Percentiles rank a stretch among this genome's conserved stretches.
Conservation (phyloP, 2,797 vertebrate species). For the Sebastes elongatus region DNA sequence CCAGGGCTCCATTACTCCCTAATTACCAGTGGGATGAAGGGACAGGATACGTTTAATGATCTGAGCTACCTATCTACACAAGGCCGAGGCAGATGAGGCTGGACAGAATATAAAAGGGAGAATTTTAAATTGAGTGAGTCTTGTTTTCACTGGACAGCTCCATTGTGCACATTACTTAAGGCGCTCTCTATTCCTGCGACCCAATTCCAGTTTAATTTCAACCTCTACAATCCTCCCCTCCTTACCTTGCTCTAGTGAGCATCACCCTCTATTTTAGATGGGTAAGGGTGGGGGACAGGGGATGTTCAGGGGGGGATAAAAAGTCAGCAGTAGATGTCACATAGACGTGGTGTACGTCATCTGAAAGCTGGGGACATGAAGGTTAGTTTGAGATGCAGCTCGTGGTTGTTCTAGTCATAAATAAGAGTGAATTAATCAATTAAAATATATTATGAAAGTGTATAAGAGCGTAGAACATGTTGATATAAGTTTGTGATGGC, state of each 20-base stretch:
- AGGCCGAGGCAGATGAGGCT: constrained; percentile 7
- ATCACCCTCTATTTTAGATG: no score
- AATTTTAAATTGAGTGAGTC: neutral
- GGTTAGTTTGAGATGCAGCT: no score
- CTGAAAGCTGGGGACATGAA: no score
- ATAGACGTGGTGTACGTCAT: no score
- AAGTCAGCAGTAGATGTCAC: no score
- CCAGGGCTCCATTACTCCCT: constrained; percentile 65
- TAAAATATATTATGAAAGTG: no score
- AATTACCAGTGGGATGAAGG: constrained; percentile 70
- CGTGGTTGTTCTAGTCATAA: no score
- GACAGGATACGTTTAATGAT: constrained; percentile 65
- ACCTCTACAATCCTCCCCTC: neutral
- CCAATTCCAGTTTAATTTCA: neutral
- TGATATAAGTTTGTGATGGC: fast-evolving
- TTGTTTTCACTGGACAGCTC: neutral
- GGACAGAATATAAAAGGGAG: neutral
- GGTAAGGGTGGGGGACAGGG: no score
- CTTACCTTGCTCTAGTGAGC: neutral
- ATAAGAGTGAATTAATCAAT: no score
- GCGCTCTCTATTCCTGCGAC: neutral
- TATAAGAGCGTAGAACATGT: no score
- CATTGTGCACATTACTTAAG: constrained; percentile 3
- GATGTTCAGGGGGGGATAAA: no score
- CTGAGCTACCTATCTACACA: constrained; percentile 39